phyloP scores from a whole-genome alignment of 1,140 invertebrate genomes.

The Araneus ventricosus region DNA sequence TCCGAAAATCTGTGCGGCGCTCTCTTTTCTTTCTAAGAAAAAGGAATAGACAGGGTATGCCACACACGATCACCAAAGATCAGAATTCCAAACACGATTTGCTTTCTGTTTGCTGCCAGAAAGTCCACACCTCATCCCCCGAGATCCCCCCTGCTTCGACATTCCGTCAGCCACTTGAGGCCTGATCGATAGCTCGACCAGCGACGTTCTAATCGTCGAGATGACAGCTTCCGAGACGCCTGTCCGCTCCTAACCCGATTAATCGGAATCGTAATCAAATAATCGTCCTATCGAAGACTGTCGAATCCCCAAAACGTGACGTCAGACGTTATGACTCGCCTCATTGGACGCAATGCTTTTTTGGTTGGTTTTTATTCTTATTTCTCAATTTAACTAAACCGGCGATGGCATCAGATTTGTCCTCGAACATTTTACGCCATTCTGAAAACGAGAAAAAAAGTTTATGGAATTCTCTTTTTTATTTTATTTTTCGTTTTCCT shows the following conservation, averaged over 20 bases:
- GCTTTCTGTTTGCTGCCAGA: constrained; percentile 36
- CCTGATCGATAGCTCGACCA: background rate
- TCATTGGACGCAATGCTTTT: background rate
- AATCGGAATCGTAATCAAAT: constrained; percentile 36
- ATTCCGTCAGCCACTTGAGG: constrained; percentile 30
- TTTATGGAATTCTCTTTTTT: background rate
- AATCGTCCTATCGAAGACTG: background rate
- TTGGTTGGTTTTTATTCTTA: background rate
- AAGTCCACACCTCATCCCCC: background rate
- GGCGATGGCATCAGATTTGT: background rate
- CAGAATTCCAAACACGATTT: constrained; percentile 31
- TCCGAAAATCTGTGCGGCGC: background rate
- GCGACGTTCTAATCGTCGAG: background rate
- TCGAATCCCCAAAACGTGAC: background rate
- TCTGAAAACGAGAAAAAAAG: too few relatives aligned
- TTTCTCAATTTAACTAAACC: background rate
- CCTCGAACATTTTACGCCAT: background rate
- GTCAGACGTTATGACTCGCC: background rate
- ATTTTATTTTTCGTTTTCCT: background rate
- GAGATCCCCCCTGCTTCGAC: background rate
- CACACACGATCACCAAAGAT: background rate
- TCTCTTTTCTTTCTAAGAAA: background rate
- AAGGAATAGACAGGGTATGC: background rate
- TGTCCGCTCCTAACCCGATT: constrained; percentile 8
- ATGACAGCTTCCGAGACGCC: background rate